Evolutionary conservation across 92 coral and sea anemone species (phyloP).

Genomic region (Siderastrea siderea): DNA sequence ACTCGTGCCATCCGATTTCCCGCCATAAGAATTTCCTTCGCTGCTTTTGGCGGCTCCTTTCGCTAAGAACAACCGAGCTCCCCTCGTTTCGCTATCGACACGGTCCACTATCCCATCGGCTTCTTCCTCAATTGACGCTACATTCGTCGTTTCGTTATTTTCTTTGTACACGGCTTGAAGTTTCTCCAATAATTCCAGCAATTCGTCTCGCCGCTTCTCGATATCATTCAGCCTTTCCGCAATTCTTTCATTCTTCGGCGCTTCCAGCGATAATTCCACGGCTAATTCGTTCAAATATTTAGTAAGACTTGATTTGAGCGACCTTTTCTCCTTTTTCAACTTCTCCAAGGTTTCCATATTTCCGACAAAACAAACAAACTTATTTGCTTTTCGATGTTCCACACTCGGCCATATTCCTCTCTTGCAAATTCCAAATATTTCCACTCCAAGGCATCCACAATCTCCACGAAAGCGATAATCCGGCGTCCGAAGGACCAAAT

Average conservation of each 20-base stretch:
- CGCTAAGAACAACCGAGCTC: too few species aligned
- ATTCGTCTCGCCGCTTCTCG: slow-evolving; percentile 28
- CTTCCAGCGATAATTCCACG: slow-evolving; percentile 12
- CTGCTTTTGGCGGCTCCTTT: background rate
- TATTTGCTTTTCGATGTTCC: too few species aligned
- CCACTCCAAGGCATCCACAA: too few species aligned
- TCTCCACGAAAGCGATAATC: too few species aligned
- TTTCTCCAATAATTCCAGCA: background rate
- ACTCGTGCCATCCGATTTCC: too few species aligned
- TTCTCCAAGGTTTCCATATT: background rate
- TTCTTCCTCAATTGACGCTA: slow-evolving; percentile 13
- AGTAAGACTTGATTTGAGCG: background rate
- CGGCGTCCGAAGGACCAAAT: too few species aligned
- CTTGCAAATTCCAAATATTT: too few species aligned
- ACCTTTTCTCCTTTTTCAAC: slow-evolving; percentile 4
- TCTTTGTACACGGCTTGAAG: slow-evolving; percentile 25
- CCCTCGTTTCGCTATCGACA: too few species aligned
- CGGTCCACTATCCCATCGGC: background rate
- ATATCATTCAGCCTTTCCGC: slow-evolving; percentile 6
- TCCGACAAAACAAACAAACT: too few species aligned
- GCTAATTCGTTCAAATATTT: slow-evolving; percentile 22
- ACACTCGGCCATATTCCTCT: too few species aligned
- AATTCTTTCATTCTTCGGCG: slow-evolving; percentile 8
- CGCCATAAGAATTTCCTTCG: background rate
- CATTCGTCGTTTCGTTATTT: background rate